Percentiles rank a stretch among this genome's conserved stretches.
Evolutionary conservation across 2,113 vertebrate species (phyloP).

Genomic region (Carlito syrichta): DNA sequence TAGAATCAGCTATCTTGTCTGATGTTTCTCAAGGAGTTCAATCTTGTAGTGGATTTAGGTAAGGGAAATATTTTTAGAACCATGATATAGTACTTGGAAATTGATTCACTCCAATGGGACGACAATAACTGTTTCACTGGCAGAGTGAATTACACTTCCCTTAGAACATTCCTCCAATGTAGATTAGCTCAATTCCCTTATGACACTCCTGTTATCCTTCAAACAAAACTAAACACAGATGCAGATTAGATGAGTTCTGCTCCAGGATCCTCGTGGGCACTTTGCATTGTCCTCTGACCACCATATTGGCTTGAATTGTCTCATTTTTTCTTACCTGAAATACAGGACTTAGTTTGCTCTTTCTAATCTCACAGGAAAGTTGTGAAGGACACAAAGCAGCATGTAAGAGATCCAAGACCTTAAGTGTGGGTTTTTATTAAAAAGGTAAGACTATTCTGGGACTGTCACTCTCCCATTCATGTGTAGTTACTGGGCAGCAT

Average conservation of each 20-base stretch:
- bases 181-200: not conserved
- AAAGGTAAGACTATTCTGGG: not conserved
- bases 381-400: not conserved
- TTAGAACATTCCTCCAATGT: not conserved
- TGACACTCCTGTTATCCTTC: not conserved
- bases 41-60: not conserved
- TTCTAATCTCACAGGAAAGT: not conserved
- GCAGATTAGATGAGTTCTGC: not conserved
- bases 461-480: fast-evolving
- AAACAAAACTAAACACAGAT: not conserved
- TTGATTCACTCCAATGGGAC: not conserved
- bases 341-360: not conserved
- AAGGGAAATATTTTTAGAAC: not conserved
- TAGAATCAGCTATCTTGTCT: not conserved
- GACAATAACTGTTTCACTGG: not conserved
- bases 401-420: not conserved
- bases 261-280: not conserved
- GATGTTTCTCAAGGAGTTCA: not conserved
- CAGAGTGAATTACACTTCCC: not conserved
- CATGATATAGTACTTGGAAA: not conserved
- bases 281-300: not conserved
- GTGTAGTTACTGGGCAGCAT: not conserved
- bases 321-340: not conserved
- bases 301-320: not conserved
- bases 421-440: not conserved